These are phyloP conservation scores for Pseudolycoriella hygida DNA, from an alignment of 2,888 invertebrate genomes.

Conservation along the genomic window DNA sequence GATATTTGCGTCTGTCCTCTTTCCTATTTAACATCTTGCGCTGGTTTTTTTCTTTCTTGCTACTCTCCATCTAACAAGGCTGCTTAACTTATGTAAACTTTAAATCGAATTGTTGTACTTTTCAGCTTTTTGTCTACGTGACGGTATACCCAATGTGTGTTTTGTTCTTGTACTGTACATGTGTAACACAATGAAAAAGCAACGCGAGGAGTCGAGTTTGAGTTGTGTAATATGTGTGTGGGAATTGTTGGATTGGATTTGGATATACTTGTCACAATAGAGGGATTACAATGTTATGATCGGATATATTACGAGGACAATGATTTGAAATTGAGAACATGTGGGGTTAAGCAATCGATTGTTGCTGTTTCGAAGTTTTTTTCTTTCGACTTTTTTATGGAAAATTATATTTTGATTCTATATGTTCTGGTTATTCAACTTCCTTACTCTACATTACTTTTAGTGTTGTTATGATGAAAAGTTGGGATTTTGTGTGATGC, in stretches of 20 bases:
- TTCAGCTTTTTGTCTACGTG: slow-evolving; percentile 5
- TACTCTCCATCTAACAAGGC: not conserved
- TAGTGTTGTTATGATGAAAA: too few species aligned
- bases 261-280: slow-evolving; percentile 4
- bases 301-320: not conserved
- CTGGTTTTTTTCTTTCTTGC: not conserved
- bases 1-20: not conserved
- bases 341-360: too few species aligned
- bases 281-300: slow-evolving; percentile 2
- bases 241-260: not conserved
- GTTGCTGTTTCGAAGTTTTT: too few species aligned
- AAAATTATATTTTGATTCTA: too few species aligned
- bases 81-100: slow-evolving; percentile 3
- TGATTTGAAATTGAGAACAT: not conserved
- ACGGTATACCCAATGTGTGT: not conserved
- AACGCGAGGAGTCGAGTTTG: not conserved
- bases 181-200: not conserved
- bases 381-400: too few species aligned
- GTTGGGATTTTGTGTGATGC: too few species aligned
- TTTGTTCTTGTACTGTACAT: not conserved
- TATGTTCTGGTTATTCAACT: too few species aligned
- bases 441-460: too few species aligned
- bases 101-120: slow-evolving; percentile 5
- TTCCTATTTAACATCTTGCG: not conserved
- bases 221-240: not conserved